Evolutionary conservation across 2,797 vertebrate species (phyloP), one percentile per base, ranked within the genome.

Genomic region (Limnodromus scolopaceus): DNA sequence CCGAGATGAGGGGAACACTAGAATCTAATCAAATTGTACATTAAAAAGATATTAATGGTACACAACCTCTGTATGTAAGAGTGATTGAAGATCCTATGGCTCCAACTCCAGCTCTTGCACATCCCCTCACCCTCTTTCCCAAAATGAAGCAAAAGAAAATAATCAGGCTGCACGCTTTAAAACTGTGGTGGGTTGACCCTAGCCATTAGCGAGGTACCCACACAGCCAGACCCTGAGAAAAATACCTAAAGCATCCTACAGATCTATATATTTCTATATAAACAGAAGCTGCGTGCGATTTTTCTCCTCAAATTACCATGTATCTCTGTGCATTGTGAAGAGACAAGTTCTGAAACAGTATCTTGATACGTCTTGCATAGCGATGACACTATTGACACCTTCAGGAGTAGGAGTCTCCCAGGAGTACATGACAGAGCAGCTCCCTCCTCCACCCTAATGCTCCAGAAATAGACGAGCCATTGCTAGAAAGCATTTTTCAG

Each of bases 401-500:
- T 93, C 53, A 82, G 49, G 74, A 96, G 96, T 92, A 96, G 95
- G 95, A 95, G 94, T 94, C 93, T 95, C 94, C 95, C 94, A 95
- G 76, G 89, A 94, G 95, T 95, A 93, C 94, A 87, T 78, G 89
- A 92, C 92, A 89, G 89, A 95, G 95, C 85, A 93, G 89, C 92
- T 94, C 89, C 95, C 96, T 97, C 95, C 96, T 96, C 95, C 94
- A 96, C 87, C 89, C 89, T 79, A 66, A 81, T 39, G 66, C 85
- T 96, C 94, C 93, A 95, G 95, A 97, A 97, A 96, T 95, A 96
- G 94, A 92, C 28, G 77, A 92, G 79, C 39, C 89, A 92, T 93
- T 96, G 91, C 95, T 96, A 96, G 96, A 97, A 95, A 95, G 96
- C 89, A 86, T 90, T 94, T 95, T 93, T 90, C 93, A 93, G 63